A percentile compares a stretch with the other conserved stretches of the same genome.
These are phyloP conservation scores for Lepidurus packardi DNA, from an alignment of 1,140 invertebrate genomes.

Conservation along the genomic window DNA sequence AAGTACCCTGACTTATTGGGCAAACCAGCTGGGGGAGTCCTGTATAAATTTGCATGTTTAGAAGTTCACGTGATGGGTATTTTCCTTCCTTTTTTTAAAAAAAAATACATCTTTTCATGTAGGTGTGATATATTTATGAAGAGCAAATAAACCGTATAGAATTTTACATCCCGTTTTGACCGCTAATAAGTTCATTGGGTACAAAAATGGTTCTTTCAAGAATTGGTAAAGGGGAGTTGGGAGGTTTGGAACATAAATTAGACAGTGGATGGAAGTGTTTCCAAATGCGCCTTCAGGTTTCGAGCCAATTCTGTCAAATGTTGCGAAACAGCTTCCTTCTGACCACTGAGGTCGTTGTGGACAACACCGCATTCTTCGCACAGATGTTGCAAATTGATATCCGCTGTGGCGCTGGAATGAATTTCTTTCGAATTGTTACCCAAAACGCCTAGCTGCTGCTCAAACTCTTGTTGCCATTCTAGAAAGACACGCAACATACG, in stretches of 20 bases:
- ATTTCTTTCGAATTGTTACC: neutral
- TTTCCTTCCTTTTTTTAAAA: neutral
- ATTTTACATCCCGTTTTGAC: neutral
- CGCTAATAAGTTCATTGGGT: neutral
- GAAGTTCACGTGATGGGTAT: neutral
- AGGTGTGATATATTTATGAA: no score
- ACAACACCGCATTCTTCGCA: neutral
- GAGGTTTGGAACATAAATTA: neutral
- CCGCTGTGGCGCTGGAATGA: neutral
- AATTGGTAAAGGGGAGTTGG: no score
- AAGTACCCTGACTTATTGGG: neutral
- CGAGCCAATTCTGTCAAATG: neutral
- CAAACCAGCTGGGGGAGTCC: neutral
- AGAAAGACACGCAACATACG: neutral
- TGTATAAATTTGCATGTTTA: slow-evolving; percentile 7
- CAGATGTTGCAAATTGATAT: neutral
- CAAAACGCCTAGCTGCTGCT: neutral
- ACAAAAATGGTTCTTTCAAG: neutral
- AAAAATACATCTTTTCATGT: no score
- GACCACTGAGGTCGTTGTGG: neutral
- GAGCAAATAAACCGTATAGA: no score
- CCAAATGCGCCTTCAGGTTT: neutral
- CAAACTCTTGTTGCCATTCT: neutral
- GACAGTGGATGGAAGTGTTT: neutral
- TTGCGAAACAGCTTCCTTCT: neutral